These are phyloP conservation scores for Penaeus vannamei DNA, from an alignment of 1,140 invertebrate species.

Conservation along the genomic window DNA sequence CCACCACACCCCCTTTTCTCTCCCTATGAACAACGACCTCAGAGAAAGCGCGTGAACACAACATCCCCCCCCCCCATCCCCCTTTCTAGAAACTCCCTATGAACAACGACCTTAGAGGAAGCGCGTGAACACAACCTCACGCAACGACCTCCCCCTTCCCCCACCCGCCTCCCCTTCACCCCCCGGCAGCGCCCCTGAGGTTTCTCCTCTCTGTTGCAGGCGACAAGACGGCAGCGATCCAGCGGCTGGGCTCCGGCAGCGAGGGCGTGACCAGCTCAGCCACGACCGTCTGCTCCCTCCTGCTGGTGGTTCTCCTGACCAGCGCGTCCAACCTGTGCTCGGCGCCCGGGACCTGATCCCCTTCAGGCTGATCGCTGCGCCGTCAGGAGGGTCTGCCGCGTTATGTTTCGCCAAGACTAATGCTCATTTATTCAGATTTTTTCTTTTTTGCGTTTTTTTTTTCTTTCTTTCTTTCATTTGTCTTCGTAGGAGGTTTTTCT, in stretches of 20 bases:
- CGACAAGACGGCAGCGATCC: conserved; percentile 63
- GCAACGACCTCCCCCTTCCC: no score
- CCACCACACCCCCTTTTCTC: no score
- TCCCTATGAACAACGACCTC: no score
- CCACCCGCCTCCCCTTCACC: no score
- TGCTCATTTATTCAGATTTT: background rate
- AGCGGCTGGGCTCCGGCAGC: conserved; percentile 52
- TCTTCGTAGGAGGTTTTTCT: no score
- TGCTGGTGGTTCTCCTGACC: conserved; percentile 6
- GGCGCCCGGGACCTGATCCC: conserved; percentile 41
- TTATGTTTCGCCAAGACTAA: background rate
- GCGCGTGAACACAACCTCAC: no score
- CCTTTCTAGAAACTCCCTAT: no score
- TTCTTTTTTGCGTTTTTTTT: no score
- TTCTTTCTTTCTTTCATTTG: background rate
- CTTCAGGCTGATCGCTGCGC: background rate
- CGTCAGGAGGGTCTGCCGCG: background rate
- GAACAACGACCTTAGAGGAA: no score
- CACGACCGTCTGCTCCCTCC: conserved; percentile 23
- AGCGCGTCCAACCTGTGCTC: background rate
- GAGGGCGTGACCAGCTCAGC: background rate
- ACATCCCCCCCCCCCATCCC: no score
- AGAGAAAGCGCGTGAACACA: no score
- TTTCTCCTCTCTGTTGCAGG: conserved; percentile 32
- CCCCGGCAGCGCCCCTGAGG: no score